Base-by-base conservation (phyloP, 1,140 invertebrate species). In the Listronotus oregonensis region DNA sequence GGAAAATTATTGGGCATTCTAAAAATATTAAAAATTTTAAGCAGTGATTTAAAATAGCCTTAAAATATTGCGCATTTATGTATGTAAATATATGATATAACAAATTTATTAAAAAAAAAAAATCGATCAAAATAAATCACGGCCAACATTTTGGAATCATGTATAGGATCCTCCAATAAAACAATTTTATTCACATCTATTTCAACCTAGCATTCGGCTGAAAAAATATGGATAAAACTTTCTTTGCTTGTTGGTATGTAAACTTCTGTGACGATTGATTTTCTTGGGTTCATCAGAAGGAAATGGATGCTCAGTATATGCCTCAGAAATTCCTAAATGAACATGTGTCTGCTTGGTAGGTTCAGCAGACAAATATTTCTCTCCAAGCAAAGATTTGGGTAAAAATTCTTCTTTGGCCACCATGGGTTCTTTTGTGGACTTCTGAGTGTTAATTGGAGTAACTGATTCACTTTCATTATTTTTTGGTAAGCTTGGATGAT, bases 211-310 rank as follows among this genome's bases (percentile, higher is more conserved):
- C 31, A 82, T 80, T 67, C 81, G 72, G 52, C 80, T 81, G 46
- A 82, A 78, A 59, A 81, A 82, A 58, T 81, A 82, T n/a, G 81
- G 80, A 68, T 82, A 82, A 67, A 80, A 81, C 56, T 79, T 78
- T 37, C 78, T 73, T 51, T 79, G 76, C 6, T 58, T 65, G 34
- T 18, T 68, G 18, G 21, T 62, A 14, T 56, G 56, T 21, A 58
- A 47, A 27, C 32, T 61, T 42, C 51, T 47, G 37, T 68, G 62
- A 40, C 52, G 51, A 47, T 44, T 60, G 4, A 56, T 47, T 40
- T 61, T 66, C 57, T 66, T 66, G 4, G 59, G 54, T 49, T 64
- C 54, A 37, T 70, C 68, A 27, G 65, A 55, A 6, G 66, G 49
- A 32, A 67, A 62, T 5, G 59, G 46, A 10, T 51, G 57, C 9